Evolutionary conservation across 2,797 vertebrate genomes (phyloP).

Genomic region (Cichlasoma orientale): DNA sequence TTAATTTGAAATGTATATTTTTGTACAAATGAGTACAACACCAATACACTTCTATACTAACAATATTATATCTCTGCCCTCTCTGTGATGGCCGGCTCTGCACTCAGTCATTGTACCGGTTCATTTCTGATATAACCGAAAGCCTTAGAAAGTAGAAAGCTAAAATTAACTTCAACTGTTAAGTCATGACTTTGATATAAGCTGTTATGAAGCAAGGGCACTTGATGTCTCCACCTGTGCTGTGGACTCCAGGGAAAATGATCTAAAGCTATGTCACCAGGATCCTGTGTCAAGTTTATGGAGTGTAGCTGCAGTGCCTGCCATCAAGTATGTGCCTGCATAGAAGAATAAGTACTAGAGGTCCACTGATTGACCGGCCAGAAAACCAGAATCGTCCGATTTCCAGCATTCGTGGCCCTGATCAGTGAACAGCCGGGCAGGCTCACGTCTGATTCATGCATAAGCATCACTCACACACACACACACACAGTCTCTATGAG

Average conservation of each 20-base stretch:
- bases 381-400: background rate
- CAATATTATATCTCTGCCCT: background rate
- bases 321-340: background rate
- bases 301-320: background rate
- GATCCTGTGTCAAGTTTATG: background rate
- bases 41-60: background rate
- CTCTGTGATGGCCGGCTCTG: background rate
- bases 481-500: background rate
- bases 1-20: background rate
- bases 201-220: background rate
- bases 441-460: background rate
- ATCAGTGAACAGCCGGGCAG: background rate
- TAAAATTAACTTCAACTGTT: background rate
- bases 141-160: background rate
- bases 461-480: background rate
- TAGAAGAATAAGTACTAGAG: background rate
- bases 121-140: background rate
- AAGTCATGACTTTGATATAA: slow-evolving; percentile 8
- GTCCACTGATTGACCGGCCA: background rate
- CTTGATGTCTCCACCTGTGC: background rate
- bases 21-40: background rate
- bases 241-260: background rate
- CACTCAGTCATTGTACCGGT: background rate
- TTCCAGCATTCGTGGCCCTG: background rate
- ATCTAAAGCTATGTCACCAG: slow-evolving; percentile 3